phyloP scores from a whole-genome alignment of 2,888 invertebrate genomes.

The Pollenia labialis region DNA sequence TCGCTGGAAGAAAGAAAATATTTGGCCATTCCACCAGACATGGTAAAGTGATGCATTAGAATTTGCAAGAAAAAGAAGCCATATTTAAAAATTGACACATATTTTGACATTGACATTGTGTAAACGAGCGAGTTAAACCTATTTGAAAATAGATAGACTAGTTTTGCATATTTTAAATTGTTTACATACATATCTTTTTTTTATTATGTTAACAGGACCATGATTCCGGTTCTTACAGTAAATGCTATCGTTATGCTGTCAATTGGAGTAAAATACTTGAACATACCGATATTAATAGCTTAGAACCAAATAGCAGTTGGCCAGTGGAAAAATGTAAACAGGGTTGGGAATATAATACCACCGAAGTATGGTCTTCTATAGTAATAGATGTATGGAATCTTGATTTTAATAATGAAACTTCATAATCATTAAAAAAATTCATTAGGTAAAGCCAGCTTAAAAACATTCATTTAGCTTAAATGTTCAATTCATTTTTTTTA shows the following conservation, averaged over 20 bases:
- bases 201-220: slow-evolving; percentile 77
- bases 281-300: slow-evolving; percentile 78
- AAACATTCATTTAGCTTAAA: background rate
- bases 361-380: slow-evolving; percentile 90
- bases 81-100: slow-evolving; percentile 62
- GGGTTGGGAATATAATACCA: slow-evolving; percentile 92
- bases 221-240: slow-evolving; percentile 86
- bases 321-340: slow-evolving; percentile 88
- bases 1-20: slow-evolving; percentile 86
- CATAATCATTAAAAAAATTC: slow-evolving; percentile 25
- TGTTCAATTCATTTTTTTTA: slow-evolving; percentile 30
- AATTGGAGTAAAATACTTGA: slow-evolving; percentile 88
- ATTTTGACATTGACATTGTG: slow-evolving; percentile 69
- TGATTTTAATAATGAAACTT: background rate
- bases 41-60: slow-evolving; percentile 82
- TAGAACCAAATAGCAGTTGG: slow-evolving; percentile 86
- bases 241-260: slow-evolving; percentile 89
- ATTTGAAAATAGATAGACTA: slow-evolving; percentile 32
- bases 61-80: slow-evolving; percentile 66
- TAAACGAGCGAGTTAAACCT: slow-evolving; percentile 35
- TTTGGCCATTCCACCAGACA: slow-evolving; percentile 87
- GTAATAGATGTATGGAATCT: slow-evolving; percentile 91
- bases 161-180: slow-evolving; percentile 31
- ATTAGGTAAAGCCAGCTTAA: slow-evolving; percentile 67
- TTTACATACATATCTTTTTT: slow-evolving; percentile 35